phyloP scores from a whole-genome alignment of 2,797 vertebrate genomes.

The Crax fasciolata region DNA sequence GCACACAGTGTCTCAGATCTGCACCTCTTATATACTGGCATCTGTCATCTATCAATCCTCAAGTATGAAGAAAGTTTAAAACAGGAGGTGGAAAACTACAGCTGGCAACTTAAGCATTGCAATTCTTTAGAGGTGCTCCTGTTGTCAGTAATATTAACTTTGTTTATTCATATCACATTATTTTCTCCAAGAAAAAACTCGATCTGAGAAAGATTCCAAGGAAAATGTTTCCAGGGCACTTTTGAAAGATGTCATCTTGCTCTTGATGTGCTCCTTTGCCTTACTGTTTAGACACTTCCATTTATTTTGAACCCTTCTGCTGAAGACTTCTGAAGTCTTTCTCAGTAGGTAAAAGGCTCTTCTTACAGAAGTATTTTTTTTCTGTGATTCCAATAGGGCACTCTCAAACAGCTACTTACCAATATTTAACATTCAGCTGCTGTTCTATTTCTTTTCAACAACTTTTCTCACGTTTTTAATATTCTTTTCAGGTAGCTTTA shows the following conservation, averaged over 20 bases:
- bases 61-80: background rate
- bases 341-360: background rate
- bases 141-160: background rate
- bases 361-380: background rate
- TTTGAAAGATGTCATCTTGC: background rate
- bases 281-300: background rate
- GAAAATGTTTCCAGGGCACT: background rate
- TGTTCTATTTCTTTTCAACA: background rate
- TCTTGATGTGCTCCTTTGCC: background rate
- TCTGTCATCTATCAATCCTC: background rate
- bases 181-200: background rate
- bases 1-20: background rate
- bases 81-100: constrained; percentile 12
- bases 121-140: background rate
- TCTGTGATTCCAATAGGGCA: background rate
- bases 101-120: background rate
- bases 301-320: background rate
- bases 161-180: background rate
- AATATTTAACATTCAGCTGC: background rate
- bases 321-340: background rate
- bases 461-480: background rate
- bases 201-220: background rate
- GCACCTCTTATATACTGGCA: constrained; percentile 1
- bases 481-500: background rate
- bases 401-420: background rate